phyloP scores from a whole-genome alignment of 2,797 vertebrate species.

The Pseudopleuronectes americanus region DNA sequence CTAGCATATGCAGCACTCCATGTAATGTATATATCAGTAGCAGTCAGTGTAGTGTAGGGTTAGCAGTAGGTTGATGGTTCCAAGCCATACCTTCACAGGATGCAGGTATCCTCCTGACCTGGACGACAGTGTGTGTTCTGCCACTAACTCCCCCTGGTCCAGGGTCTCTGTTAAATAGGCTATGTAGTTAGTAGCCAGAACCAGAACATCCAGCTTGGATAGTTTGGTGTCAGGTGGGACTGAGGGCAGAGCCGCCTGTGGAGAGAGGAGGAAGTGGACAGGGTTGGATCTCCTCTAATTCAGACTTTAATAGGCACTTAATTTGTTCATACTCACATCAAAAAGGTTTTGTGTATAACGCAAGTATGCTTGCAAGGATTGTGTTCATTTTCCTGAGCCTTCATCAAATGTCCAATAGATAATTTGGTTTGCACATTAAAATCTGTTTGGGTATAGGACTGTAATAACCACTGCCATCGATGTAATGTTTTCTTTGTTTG shows the following conservation, averaged over 20 bases:
- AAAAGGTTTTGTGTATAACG: too few species aligned
- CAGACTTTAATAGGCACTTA: not conserved
- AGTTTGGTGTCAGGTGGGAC: conserved; percentile 91
- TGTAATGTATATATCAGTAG: too few species aligned
- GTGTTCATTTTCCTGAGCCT: too few species aligned
- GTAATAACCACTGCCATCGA: too few species aligned
- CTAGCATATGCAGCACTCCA: too few species aligned
- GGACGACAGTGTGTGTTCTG: conserved; percentile 66
- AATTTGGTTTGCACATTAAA: too few species aligned
- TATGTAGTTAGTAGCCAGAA: conserved; percentile 91
- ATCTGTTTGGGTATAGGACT: too few species aligned
- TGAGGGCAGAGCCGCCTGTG: conserved; percentile 84
- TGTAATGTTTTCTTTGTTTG: too few species aligned
- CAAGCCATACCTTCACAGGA: conserved; percentile 85
- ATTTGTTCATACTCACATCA: too few species aligned
- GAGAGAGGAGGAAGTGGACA: not conserved
- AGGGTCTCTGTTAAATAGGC: conserved; percentile 87
- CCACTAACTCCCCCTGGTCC: conserved; percentile 74
- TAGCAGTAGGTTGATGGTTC: not conserved
- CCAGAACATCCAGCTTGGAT: conserved; percentile 89
- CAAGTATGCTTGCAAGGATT: too few species aligned
- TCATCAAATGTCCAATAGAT: too few species aligned
- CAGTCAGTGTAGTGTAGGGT: too few species aligned
- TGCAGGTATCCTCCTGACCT: conserved; percentile 85
- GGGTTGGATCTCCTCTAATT: not conserved